These are phyloP conservation scores for Gastracanthus pulcherrimus DNA, from an alignment of 2,888 invertebrate species.

Conservation along the genomic window DNA sequence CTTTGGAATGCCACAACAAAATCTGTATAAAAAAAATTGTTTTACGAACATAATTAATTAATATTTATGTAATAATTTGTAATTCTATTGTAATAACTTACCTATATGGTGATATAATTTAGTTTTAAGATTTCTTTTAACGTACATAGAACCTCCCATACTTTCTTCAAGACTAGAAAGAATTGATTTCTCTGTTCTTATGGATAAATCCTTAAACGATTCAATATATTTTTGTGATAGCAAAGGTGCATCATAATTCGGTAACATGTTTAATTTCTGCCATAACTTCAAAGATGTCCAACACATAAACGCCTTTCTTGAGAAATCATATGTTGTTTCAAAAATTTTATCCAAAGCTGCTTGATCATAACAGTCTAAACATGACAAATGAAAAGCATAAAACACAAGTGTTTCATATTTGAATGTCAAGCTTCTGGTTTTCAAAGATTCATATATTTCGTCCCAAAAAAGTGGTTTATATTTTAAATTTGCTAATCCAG, in stretches of 20 bases:
- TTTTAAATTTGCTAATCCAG: not conserved
- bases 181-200: not conserved
- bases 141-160: not conserved
- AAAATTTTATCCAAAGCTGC: not conserved
- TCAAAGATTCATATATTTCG: not conserved
- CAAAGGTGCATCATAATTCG: slow-evolving; percentile 16
- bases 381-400: not conserved
- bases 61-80: not conserved
- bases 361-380: not conserved
- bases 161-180: not conserved
- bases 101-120: slow-evolving; percentile 36
- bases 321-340: not conserved
- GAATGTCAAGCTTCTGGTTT: not conserved
- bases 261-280: slow-evolving; percentile 3
- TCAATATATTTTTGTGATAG: not conserved
- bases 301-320: not conserved
- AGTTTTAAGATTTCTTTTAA: slow-evolving; percentile 16
- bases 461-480: slow-evolving; percentile 13
- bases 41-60: not conserved
- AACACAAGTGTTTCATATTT: not conserved
- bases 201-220: not conserved
- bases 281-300: slow-evolving; percentile 4
- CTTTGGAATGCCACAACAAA: not conserved
- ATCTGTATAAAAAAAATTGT: not conserved
- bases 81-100: not conserved